phyloP scores from a whole-genome alignment of 2,888 invertebrate species.

The Epirrita christyi region DNA sequence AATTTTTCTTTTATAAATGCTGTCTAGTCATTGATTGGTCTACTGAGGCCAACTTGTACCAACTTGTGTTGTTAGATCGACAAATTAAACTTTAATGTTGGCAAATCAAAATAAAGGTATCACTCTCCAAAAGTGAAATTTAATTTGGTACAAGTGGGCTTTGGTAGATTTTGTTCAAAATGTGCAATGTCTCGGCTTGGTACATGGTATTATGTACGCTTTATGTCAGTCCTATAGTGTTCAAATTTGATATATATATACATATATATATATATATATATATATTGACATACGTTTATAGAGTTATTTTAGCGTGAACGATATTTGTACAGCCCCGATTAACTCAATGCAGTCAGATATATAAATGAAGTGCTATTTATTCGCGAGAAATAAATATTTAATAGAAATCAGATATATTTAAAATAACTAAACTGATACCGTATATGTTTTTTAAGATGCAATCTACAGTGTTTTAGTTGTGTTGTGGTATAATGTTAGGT shows the following conservation, averaged over 20 bases:
- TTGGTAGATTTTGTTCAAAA: not conserved
- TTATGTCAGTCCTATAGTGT: slow-evolving; percentile 30
- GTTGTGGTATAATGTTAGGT: not conserved
- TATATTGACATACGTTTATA: slow-evolving; percentile 14
- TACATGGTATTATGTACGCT: slow-evolving; percentile 10
- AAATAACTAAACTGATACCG: not conserved
- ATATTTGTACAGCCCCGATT: slow-evolving; percentile 12
- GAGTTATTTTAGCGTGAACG: not conserved
- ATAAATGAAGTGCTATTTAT: slow-evolving; percentile 15
- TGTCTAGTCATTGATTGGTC: slow-evolving; percentile 30
- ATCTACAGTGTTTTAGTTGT: slow-evolving; percentile 1
- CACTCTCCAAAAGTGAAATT: not conserved
- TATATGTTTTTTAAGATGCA: slow-evolving; percentile 11
- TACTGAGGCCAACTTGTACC: slow-evolving; percentile 14
- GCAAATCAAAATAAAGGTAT: no score
- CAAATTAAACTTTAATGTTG: not conserved
- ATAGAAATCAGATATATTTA: slow-evolving; percentile 2
- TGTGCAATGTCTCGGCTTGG: slow-evolving; percentile 10
- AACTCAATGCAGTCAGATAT: slow-evolving; percentile 5
- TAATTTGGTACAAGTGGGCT: not conserved
- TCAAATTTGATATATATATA: no score
- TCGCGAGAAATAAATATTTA: slow-evolving; percentile 3
- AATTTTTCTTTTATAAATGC: slow-evolving; percentile 19
- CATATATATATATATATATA: no score
- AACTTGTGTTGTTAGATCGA: not conserved